A percentile compares a stretch with the other conserved stretches of the same genome.
Conservation (phyloP, 2,888 invertebrate genomes). For the Hirtodrosophila alboralis region DNA sequence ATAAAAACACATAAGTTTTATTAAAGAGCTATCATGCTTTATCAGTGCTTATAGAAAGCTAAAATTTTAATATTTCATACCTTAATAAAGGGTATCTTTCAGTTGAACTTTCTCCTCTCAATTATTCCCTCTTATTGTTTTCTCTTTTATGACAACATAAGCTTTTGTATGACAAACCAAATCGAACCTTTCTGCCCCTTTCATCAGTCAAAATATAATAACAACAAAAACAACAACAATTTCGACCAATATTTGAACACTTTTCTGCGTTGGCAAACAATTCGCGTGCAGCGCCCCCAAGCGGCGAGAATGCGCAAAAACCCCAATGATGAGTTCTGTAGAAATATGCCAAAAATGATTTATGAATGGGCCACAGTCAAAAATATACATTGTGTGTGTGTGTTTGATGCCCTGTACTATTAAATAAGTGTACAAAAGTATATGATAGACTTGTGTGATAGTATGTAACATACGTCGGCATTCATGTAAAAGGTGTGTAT, state of each 20-base stretch:
- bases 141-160: conserved; percentile 47
- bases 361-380: conserved; percentile 52
- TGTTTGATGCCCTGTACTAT: too few relatives aligned
- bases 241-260: conserved; percentile 67
- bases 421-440: too few relatives aligned
- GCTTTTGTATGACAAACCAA: conserved; percentile 51
- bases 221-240: conserved; percentile 13
- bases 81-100: not conserved
- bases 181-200: conserved; percentile 1
- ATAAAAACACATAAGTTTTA: too few relatives aligned
- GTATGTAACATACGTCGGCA: too few relatives aligned
- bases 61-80: too few relatives aligned
- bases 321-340: not conserved
- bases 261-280: conserved; percentile 68
- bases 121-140: not conserved
- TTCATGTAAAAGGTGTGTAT: too few relatives aligned
- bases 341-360: conserved; percentile 66
- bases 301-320: conserved; percentile 33
- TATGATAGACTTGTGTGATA: too few relatives aligned
- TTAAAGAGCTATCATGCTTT: too few relatives aligned
- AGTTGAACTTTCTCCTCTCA: not conserved
- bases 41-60: too few relatives aligned
- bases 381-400: conserved; percentile 4
- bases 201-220: too few relatives aligned
- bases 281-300: conserved; percentile 38